Percentiles rank a stretch among this genome's conserved stretches.
Conservation (phyloP, 2,113 vertebrate genomes). For the Cephalopholis sonnerati region DNA sequence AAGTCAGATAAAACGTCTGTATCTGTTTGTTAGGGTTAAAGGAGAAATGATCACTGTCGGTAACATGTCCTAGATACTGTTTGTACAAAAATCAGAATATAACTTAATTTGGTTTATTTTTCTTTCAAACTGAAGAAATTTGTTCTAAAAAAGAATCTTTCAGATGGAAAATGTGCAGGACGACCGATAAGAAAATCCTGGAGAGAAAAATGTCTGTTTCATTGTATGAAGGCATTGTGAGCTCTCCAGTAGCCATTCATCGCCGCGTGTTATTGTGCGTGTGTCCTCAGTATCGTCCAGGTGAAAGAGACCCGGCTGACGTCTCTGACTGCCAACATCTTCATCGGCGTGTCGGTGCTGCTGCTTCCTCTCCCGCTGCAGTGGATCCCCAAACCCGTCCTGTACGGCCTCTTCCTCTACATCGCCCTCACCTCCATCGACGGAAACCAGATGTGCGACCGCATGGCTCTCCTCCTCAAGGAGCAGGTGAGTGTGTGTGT, state of each 20-base stretch:
- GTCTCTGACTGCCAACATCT: constrained; percentile 90
- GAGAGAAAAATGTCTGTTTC: constrained; percentile 27
- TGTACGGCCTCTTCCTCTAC: constrained; percentile 98
- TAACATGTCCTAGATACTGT: background rate
- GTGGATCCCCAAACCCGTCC: constrained; percentile 97
- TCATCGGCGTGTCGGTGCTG: constrained; percentile 94
- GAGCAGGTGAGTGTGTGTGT: constrained; percentile 89
- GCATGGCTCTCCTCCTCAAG: constrained; percentile 95
- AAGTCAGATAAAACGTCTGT: background rate
- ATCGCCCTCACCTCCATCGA: constrained; percentile 97
- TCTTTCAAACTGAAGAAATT: background rate
- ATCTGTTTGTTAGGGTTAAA: background rate
- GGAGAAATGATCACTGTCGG: background rate
- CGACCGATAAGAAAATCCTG: constrained; percentile 53
- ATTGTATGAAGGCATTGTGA: constrained; percentile 36
- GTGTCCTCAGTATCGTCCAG: constrained; percentile 89
- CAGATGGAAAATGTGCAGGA: constrained; percentile 49
- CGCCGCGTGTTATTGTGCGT: background rate
- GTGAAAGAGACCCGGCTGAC: constrained; percentile 97
- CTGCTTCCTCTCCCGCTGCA: constrained; percentile 95
- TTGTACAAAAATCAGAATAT: background rate
- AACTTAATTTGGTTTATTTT: background rate
- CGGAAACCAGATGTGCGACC: constrained; percentile 96
- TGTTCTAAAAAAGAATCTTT: background rate
- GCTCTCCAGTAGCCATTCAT: constrained; percentile 23